These are phyloP conservation scores for Panthera tigris DNA, from an alignment of 2,113 vertebrate genomes.

Conservation along the genomic window DNA sequence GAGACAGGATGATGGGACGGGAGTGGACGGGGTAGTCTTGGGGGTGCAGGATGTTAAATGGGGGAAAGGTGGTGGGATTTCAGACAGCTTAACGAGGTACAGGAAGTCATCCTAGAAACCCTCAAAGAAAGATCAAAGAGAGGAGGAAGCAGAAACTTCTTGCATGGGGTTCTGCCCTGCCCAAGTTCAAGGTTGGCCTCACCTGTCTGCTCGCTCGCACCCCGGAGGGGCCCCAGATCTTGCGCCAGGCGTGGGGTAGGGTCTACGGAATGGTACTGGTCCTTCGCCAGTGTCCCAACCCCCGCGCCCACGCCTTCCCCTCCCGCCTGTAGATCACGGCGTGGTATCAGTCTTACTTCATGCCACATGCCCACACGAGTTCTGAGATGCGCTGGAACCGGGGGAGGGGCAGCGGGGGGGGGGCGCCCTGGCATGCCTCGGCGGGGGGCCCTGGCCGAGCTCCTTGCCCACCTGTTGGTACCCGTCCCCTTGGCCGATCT, in stretches of 20 bases:
- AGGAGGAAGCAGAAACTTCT: neutral
- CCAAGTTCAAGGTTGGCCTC: neutral
- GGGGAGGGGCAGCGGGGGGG: accelerated
- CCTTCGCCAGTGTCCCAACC: neutral
- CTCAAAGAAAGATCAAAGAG: neutral
- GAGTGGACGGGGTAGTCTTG: neutral
- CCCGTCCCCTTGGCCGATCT: neutral
- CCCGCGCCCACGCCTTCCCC: neutral
- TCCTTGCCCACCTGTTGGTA: neutral
- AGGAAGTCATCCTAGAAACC: neutral
- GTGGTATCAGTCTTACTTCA: neutral
- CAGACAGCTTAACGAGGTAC: neutral
- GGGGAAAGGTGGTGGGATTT: neutral
- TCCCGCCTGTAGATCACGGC: neutral
- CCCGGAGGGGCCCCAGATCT: no score
- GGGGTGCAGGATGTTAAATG: neutral
- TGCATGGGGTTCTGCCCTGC: neutral
- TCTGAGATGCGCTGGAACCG: neutral
- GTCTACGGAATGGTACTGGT: neutral
- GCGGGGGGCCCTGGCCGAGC: neutral
- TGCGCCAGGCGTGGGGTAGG: neutral
- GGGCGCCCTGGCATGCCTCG: accelerated
- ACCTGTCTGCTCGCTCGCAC: neutral
- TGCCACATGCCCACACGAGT: neutral
- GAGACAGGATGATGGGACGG: no score